Conservation (phyloP, 1,140 invertebrate species). For the Dolichoris vasculosae region DNA sequence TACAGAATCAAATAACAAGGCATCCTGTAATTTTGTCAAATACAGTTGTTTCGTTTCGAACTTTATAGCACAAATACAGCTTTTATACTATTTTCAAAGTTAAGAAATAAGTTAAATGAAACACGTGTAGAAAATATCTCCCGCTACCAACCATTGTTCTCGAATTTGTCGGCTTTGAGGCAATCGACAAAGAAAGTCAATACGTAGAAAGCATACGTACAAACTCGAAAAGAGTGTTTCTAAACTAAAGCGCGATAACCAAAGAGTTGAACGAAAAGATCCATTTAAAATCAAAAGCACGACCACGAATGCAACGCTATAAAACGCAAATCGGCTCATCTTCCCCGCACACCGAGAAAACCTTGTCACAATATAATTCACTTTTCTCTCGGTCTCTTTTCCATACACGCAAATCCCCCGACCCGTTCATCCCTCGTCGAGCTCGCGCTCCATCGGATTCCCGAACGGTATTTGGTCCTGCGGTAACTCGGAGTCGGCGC, state of each 20-base stretch:
- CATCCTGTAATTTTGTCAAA: not conserved
- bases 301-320: not conserved
- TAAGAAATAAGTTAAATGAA: not conserved
- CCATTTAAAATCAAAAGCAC: conserved; percentile 5
- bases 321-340: conserved; percentile 48
- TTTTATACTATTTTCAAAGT: not conserved
- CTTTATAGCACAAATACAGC: not conserved
- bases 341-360: conserved; percentile 13
- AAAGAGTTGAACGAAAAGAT: not conserved
- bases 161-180: not conserved
- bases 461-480: not conserved
- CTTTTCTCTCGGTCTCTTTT: conserved; percentile 39
- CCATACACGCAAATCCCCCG: not conserved
- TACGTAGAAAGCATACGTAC: not conserved
- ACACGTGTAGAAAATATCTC: not conserved
- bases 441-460: not conserved
- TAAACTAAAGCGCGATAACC: not conserved
- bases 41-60: not conserved
- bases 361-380: conserved; percentile 49
- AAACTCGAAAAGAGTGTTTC: not conserved
- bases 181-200: not conserved
- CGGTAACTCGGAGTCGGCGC: not conserved
- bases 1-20: not conserved
- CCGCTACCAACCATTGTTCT: not conserved
- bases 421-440: no score